Base-by-base conservation (phyloP, 2,113 vertebrate genomes). In the Cephalophus harveyi region DNA sequence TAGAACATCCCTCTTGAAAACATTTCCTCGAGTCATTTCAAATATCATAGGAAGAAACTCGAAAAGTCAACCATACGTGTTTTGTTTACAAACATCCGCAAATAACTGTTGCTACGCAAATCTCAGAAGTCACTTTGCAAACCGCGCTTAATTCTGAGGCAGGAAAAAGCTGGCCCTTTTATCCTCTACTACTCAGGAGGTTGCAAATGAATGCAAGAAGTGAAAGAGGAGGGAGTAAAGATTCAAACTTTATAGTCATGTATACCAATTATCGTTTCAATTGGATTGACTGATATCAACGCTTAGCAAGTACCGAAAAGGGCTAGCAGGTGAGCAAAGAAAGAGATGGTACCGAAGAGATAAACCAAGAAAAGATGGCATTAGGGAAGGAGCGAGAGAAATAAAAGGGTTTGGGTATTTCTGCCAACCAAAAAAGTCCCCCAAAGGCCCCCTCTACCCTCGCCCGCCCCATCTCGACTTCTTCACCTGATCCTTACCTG, bases 401-500 rank as follows among this genome's bases (percentile, higher is more conserved):
- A 25, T 30, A 28, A 54, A 84, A 33, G n/a, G 25, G 23, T 8
- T 40, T 0, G 2, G 17, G 5, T 46, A 12, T 57, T 36, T 23
- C 55, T 33, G 46, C 40, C 19, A 76, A 36, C 16, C 27, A 86
- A 46, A 55, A 88, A 59, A 46, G 9, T 8, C n/a, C n/a, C n/a
- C n/a, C n/a, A n/a, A n/a, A n/a, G n/a, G n/a, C n/a, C n/a, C n/a
- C n/a, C n/a, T n/a, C n/a, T n/a, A n/a, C n/a, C n/a, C n/a, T n/a
- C n/a, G n/a, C n/a, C n/a, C n/a, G n/a, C n/a, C n/a, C n/a, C n/a
- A n/a, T n/a, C n/a, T 6, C 4, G 46, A 23, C 89, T 27, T 67
- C 28, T 52, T 76, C 64, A 33, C 89, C 43, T 5, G 50, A 27
- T 13, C 14, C 99, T 99, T 97, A 99, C 99, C 99, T 99, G 97